Conservation (phyloP, 1,140 invertebrate genomes). For the Artemia franciscana region DNA sequence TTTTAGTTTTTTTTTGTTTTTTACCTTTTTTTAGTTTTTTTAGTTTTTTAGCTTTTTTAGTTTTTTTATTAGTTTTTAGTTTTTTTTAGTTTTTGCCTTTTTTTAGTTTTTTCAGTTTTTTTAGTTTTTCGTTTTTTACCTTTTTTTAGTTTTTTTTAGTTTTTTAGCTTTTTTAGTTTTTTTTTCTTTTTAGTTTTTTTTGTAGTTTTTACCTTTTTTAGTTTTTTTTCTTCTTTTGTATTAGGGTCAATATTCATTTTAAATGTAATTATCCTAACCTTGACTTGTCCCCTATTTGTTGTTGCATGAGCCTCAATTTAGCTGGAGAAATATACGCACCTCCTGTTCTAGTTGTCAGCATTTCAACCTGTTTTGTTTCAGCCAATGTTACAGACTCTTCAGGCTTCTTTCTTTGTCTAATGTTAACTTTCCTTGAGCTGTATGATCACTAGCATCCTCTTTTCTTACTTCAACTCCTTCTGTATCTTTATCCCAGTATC, state of each 20-base stretch:
- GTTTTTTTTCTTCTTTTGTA: too few relatives aligned
- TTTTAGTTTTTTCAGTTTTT: too few relatives aligned
- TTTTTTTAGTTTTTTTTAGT: too few relatives aligned
- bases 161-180: too few relatives aligned
- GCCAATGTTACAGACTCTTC: not conserved
- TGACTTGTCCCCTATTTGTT: conserved; percentile 73
- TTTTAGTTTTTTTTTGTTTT: too few relatives aligned
- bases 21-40: too few relatives aligned
- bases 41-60: too few relatives aligned
- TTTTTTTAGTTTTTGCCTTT: too few relatives aligned
- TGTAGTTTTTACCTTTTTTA: too few relatives aligned
- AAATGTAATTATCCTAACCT: conserved; percentile 23
- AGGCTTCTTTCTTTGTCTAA: not conserved
- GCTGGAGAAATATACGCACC: conserved; percentile 97
- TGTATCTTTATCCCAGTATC: not conserved
- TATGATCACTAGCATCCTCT: not conserved
- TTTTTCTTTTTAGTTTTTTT: too few relatives aligned
- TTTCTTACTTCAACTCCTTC: not conserved
- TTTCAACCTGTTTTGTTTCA: conserved; percentile 36
- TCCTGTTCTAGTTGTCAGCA: conserved; percentile 62
- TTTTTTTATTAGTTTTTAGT: too few relatives aligned
- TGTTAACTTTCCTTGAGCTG: not conserved
- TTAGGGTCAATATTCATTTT: conserved; percentile 12
- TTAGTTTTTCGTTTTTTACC: too few relatives aligned
- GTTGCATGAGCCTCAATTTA: conserved; percentile 78